Percentiles rank a stretch among this genome's conserved stretches.
phyloP scores from a whole-genome alignment of 2,113 vertebrate species.

The Carassius carassius region DNA sequence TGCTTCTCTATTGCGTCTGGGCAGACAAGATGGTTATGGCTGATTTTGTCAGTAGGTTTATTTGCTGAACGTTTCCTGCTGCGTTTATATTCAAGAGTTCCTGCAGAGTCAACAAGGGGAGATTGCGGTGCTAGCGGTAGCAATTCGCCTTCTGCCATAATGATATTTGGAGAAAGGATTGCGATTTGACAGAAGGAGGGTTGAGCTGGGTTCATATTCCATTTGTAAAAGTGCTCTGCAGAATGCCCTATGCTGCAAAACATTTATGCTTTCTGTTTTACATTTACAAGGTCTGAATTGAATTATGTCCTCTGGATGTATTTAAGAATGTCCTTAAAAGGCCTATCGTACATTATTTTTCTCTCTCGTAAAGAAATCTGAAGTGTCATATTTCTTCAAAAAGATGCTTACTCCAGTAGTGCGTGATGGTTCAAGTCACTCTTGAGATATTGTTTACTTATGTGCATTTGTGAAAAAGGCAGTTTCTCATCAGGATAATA shows the following conservation, averaged over 20 bases:
- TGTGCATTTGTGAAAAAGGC: neutral
- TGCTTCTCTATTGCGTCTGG: slow-evolving; percentile 1
- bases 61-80: slow-evolving; percentile 62
- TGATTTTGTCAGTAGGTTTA: slow-evolving; percentile 54
- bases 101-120: slow-evolving; percentile 60
- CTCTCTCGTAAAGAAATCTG: neutral
- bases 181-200: slow-evolving; percentile 68
- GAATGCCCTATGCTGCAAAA: neutral
- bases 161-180: slow-evolving; percentile 69
- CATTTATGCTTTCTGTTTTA: slow-evolving; percentile 18
- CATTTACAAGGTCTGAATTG: slow-evolving; percentile 31
- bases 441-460: neutral
- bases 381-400: neutral
- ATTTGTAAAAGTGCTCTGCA: slow-evolving; percentile 32
- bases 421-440: neutral
- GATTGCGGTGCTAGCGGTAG: slow-evolving; percentile 61
- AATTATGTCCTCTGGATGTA: slow-evolving; percentile 14
- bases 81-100: slow-evolving; percentile 61
- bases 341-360: neutral
- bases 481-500: slow-evolving; percentile 16
- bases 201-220: slow-evolving; percentile 50
- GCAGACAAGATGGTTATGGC: slow-evolving; percentile 23
- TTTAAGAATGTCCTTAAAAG: slow-evolving; percentile 30
- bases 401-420: slow-evolving; percentile 8
- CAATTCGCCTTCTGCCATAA: slow-evolving; percentile 72